Evolutionary conservation across 2,888 invertebrate genomes (phyloP), one percentile per base, ranked within the genome.

Genomic region (Linnaemya tessellans): DNA sequence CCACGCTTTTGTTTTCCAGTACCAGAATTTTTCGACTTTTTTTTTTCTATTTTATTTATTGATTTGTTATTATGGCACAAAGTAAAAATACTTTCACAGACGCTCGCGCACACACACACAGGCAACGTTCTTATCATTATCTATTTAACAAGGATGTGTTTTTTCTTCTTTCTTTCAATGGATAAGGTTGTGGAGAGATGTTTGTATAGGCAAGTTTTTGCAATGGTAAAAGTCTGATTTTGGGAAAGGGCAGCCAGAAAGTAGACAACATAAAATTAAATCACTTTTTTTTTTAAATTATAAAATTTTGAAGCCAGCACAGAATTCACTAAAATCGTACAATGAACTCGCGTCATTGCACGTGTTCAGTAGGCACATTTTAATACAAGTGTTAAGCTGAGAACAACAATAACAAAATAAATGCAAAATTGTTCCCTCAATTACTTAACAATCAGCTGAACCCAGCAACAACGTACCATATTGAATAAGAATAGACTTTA

Each of bases 201-300:
- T 13, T 41, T 46, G 41, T 30, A 13, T 49, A 58, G 67, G 11
- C 38, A 77, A 65, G 35, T 35, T 5, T 58, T 35, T 51, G 8
- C 15, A 35, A 18, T 65, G 25, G 3, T 49, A 43, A 60, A 67
- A 35, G 49, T 62, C 73, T 46, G 51, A 54, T 71, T 64, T 82
- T 65, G 58, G 77, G 30, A 11, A 58, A 70, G 35, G 30, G 65
- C 46, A 41, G 70, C 54, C 74, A 65, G 25, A 75, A 79, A 65
- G 79, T 51, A 74, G 62, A 77, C 78, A 84, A 81, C 58, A 71
- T 75, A 71, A 82, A 79, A 79, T 85, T 58, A 41, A 85, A 82
- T 78, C 49, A 75, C 79, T 82, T 65, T 43, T 22, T 70, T 43
- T 15, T 60, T 74, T n/a, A 41, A 64, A 25, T 15, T 41, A 9